Conservation (phyloP, 2,797 vertebrate species). For the Lacerta agilis region DNA sequence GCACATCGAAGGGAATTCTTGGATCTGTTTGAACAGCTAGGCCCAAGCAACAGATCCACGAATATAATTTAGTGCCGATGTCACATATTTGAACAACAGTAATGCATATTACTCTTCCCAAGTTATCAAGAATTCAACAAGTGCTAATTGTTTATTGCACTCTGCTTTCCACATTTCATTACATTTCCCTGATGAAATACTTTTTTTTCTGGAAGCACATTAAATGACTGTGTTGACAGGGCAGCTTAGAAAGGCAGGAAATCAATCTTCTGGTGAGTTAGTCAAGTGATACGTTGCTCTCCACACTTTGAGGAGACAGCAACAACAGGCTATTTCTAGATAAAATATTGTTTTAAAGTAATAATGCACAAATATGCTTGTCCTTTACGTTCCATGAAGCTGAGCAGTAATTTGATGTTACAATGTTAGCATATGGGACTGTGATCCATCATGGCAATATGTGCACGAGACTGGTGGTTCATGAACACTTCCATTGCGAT, state of each 20-base stretch:
- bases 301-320: background rate
- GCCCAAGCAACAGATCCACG: conserved; percentile 31
- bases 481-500: background rate
- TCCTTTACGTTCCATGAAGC: background rate
- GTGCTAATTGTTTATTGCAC: conserved; percentile 48
- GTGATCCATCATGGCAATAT: background rate
- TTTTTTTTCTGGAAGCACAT: conserved; percentile 34
- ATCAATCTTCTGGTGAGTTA: background rate
- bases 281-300: background rate
- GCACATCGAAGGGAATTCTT: conserved; percentile 53
- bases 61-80: conserved; percentile 35
- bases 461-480: background rate
- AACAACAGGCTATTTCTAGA: background rate
- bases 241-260: conserved; percentile 17
- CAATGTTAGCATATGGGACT: conserved; percentile 20
- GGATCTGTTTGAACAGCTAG: conserved; percentile 42
- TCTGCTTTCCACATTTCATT: conserved; percentile 39
- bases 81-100: conserved; percentile 26
- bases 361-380: background rate
- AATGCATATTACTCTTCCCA: conserved; percentile 42
- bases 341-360: conserved; percentile 35
- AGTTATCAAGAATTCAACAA: conserved; percentile 45
- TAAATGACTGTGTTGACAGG: conserved; percentile 6
- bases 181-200: conserved; percentile 31
- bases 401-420: background rate